Evolutionary conservation across 2,113 vertebrate species (phyloP).

Genomic region (Oriolus oriolus): DNA sequence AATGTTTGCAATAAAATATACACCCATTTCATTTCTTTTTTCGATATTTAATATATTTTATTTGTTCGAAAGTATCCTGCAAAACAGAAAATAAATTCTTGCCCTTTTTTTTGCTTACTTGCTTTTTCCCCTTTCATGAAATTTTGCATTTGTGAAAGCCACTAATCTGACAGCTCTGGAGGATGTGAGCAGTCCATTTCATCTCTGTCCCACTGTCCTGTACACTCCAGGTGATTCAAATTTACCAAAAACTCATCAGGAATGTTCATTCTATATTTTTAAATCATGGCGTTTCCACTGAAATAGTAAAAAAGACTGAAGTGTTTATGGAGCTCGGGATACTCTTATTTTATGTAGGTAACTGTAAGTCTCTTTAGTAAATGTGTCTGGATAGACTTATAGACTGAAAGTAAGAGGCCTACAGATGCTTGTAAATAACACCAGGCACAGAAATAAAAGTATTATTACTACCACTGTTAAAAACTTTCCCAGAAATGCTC

Average conservation of each 20-base stretch:
- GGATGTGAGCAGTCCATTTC: background rate
- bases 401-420: background rate
- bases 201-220: background rate
- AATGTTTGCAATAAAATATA: background rate
- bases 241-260: background rate
- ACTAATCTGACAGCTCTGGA: background rate
- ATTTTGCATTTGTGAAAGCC: background rate
- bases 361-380: background rate
- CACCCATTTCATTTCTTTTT: background rate
- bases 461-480: background rate
- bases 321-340: background rate
- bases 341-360: background rate
- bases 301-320: background rate
- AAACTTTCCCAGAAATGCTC: background rate
- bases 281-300: background rate
- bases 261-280: background rate
- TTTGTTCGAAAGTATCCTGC: background rate
- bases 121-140: background rate
- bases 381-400: background rate
- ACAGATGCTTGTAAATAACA: background rate
- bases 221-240: background rate
- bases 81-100: background rate
- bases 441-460: background rate
- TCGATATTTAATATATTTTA: background rate
- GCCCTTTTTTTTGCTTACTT: background rate